Evolutionary conservation across 2,113 vertebrate genomes (phyloP).

Genomic region (Tricholaema leucomelas): DNA sequence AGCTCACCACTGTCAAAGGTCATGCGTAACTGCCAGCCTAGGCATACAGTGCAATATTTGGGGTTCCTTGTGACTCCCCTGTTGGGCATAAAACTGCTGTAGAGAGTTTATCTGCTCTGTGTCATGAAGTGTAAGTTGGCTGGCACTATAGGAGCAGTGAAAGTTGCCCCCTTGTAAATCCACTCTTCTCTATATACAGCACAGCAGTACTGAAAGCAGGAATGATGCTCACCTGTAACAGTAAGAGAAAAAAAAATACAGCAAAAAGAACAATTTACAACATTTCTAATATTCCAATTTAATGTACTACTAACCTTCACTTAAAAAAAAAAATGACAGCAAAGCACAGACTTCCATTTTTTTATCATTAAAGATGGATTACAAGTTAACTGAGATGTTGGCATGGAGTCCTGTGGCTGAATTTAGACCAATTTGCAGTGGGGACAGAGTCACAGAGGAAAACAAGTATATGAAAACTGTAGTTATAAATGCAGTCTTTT

Average conservation of each 20-base stretch:
- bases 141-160: background rate
- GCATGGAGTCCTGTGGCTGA: background rate
- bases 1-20: background rate
- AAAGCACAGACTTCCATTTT: background rate
- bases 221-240: accelerated
- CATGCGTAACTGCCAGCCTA: background rate
- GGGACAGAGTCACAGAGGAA: background rate
- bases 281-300: background rate
- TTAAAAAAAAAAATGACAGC: background rate
- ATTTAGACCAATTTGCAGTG: background rate
- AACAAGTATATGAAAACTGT: background rate
- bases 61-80: background rate
- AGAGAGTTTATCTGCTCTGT: background rate
- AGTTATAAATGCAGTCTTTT: background rate
- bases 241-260: background rate
- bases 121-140: background rate
- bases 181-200: background rate
- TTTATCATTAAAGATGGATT: background rate
- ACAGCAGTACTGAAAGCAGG: background rate
- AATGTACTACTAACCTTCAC: background rate
- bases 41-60: accelerated
- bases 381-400: background rate
- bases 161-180: background rate
- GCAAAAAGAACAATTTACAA: background rate
- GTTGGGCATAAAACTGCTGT: background rate